phyloP scores from a whole-genome alignment of 2,797 vertebrate species.

The Onychomys arenicola region DNA sequence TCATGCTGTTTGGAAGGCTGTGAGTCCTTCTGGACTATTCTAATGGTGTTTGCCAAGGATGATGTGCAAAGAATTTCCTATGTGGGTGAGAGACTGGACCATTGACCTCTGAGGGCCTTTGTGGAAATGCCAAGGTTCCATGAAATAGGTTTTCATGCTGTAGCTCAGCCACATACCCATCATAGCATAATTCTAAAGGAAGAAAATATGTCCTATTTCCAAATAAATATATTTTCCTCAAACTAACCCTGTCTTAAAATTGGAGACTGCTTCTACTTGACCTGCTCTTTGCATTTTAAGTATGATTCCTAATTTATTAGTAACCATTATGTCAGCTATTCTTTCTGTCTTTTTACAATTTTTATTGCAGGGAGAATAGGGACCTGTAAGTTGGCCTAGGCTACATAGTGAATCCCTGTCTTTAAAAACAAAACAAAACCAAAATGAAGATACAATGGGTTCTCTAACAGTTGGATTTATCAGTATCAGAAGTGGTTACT shows the following conservation, averaged over 20 bases:
- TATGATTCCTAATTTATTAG: constrained; percentile 10
- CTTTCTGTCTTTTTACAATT: background rate
- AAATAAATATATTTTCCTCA: background rate
- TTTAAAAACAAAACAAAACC: background rate
- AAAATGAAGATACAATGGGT: background rate
- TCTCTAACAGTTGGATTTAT: background rate
- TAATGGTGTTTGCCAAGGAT: background rate
- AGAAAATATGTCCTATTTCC: background rate
- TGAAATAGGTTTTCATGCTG: constrained; percentile 14
- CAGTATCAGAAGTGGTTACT: background rate
- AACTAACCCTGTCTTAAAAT: background rate
- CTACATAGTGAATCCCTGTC: background rate
- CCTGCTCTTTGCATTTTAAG: background rate
- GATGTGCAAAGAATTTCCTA: background rate
- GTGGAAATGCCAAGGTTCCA: background rate
- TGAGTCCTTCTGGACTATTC: background rate
- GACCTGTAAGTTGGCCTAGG: background rate
- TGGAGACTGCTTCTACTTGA: background rate
- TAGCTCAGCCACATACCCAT: background rate
- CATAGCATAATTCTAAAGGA: background rate
- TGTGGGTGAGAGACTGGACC: background rate
- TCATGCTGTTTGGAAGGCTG: background rate
- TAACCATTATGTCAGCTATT: background rate
- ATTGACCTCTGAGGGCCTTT: background rate
- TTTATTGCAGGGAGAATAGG: background rate